These are phyloP conservation scores for Cettia cetti DNA, from an alignment of 2,113 vertebrate genomes.

Conservation along the genomic window DNA sequence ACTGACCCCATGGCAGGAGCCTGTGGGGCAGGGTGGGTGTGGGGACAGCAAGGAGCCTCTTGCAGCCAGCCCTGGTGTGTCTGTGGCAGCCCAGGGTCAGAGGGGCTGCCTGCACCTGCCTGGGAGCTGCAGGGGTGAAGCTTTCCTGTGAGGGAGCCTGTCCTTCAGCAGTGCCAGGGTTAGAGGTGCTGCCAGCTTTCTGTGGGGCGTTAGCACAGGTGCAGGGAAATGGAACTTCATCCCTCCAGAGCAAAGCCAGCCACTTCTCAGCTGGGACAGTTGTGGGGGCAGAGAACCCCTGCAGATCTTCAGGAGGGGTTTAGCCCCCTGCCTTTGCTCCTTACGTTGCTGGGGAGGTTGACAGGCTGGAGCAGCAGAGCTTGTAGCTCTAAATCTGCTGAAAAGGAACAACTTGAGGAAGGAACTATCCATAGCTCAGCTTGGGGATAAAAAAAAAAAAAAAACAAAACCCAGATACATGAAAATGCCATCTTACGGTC, in stretches of 20 bases:
- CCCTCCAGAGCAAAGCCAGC: background rate
- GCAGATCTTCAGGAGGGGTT: background rate
- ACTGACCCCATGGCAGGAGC: background rate
- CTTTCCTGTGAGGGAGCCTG: background rate
- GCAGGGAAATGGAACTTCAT: background rate
- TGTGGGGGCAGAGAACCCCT: background rate
- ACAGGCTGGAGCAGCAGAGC: background rate
- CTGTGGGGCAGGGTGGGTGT: background rate
- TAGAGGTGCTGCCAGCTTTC: background rate
- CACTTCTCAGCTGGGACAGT: background rate
- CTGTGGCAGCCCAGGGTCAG: background rate
- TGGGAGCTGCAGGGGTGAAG: background rate
- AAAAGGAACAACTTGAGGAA: background rate
- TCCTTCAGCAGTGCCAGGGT: background rate
- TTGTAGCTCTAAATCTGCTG: background rate
- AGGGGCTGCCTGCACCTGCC: rapidly evolving
- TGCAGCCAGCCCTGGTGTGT: background rate
- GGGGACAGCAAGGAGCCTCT: background rate
- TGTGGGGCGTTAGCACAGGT: background rate
- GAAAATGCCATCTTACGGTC: background rate
- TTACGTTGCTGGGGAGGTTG: background rate
- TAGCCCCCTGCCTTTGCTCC: background rate
- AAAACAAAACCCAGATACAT: background rate
- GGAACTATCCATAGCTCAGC: background rate
- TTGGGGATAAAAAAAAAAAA: background rate